Conservation (phyloP, 2,888 invertebrate genomes). For the Ophion obscuratus region DNA sequence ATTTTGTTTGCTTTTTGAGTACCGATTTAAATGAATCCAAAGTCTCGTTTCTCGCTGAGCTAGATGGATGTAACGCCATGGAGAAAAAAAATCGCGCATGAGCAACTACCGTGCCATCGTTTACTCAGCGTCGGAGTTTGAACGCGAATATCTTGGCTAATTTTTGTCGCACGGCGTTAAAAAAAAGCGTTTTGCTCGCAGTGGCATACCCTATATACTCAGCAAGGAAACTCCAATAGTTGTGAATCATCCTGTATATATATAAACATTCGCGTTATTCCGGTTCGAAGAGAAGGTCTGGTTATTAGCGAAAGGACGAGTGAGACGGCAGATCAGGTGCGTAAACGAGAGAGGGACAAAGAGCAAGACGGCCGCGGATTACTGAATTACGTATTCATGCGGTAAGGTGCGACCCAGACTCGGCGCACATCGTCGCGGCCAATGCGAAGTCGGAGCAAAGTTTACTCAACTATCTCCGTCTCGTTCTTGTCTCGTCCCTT, state of each 20-base stretch:
- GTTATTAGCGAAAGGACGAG: slow-evolving; percentile 46
- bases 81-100: too few species aligned
- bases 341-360: not conserved
- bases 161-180: too few species aligned
- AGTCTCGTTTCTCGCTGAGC: too few species aligned
- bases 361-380: slow-evolving; percentile 64
- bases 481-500: slow-evolving; percentile 42
- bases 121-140: too few species aligned
- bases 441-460: slow-evolving; percentile 72
- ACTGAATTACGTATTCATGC: slow-evolving; percentile 74
- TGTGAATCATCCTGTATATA: not conserved
- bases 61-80: too few species aligned
- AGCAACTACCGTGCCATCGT: too few species aligned
- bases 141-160: too few species aligned
- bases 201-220: too few species aligned
- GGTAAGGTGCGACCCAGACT: slow-evolving; percentile 69
- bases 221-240: not conserved
- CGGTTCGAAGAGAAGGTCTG: slow-evolving; percentile 37
- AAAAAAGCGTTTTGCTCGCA: too few species aligned
- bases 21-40: too few species aligned
- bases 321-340: slow-evolving; percentile 47
- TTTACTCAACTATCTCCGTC: slow-evolving; percentile 67
- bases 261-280: not conserved
- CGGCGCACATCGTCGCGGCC: slow-evolving; percentile 65
- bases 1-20: too few species aligned